These are phyloP conservation scores for Rhingia rostrata DNA, from an alignment of 2,888 invertebrate genomes.

Conservation along the genomic window DNA sequence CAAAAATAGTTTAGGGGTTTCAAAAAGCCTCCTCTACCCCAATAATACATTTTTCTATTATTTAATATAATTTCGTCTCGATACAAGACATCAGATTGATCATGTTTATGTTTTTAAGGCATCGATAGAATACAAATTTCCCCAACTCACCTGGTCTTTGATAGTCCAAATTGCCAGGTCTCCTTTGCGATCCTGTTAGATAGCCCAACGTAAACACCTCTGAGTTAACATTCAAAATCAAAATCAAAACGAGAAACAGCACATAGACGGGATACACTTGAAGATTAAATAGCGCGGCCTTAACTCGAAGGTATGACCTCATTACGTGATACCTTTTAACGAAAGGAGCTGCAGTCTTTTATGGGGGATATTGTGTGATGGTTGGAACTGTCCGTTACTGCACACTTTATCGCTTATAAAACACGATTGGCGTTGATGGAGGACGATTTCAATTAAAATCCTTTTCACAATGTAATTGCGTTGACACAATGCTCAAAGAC, in stretches of 20 bases:
- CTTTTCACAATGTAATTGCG: slow-evolving; percentile 28
- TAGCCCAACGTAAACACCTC: slow-evolving; percentile 91
- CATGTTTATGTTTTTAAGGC: no score
- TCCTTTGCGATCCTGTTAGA: slow-evolving; percentile 92
- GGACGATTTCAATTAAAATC: slow-evolving; percentile 50
- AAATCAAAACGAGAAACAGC: slow-evolving; percentile 61
- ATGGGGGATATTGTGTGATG: background rate
- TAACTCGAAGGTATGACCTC: slow-evolving; percentile 63
- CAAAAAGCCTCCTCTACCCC: no score
- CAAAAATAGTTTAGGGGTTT: no score
- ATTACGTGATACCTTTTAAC: slow-evolving; percentile 59
- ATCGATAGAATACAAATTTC: no score
- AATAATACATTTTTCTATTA: no score
- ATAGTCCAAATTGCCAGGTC: slow-evolving; percentile 90
- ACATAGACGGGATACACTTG: slow-evolving; percentile 59
- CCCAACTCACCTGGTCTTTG: slow-evolving; percentile 86
- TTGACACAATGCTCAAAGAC: slow-evolving; percentile 10
- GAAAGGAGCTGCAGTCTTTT: background rate
- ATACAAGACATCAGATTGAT: no score
- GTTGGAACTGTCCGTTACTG: background rate
- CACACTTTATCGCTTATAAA: background rate
- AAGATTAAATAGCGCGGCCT: slow-evolving; percentile 54
- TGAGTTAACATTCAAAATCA: slow-evolving; percentile 77
- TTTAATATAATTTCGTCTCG: no score
- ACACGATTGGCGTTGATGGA: slow-evolving; percentile 15